A percentile compares a stretch with the other conserved stretches of the same genome.
Evolutionary conservation across 2,888 invertebrate species (phyloP).

Genomic region (Drosophila infuscata): DNA sequence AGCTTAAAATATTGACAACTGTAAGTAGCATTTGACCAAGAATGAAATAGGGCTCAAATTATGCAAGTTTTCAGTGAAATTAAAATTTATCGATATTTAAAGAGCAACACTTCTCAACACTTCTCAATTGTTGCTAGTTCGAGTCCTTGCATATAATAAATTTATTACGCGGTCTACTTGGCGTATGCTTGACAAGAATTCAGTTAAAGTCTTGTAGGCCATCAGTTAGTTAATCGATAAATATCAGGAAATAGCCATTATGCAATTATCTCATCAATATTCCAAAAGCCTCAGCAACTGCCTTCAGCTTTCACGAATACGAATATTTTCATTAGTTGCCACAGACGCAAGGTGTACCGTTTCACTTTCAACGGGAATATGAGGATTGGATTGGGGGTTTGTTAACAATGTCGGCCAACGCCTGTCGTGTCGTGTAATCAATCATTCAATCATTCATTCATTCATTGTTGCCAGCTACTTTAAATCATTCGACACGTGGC

Average conservation of each 20-base stretch:
- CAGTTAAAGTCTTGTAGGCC: background rate
- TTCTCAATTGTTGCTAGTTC: background rate
- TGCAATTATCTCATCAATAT: conserved; percentile 38
- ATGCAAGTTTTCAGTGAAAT: background rate
- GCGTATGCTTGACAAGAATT: background rate
- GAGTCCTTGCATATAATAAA: too few relatives aligned
- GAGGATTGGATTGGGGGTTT: background rate
- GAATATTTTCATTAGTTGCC: background rate
- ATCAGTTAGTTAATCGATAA: conserved; percentile 34
- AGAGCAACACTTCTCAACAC: background rate
- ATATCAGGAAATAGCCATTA: background rate
- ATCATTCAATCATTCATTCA: conserved; percentile 60
- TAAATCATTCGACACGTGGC: conserved; percentile 60
- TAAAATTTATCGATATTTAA: background rate
- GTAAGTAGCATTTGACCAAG: background rate
- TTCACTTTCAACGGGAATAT: background rate
- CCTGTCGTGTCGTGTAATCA: conserved; percentile 57
- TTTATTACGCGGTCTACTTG: background rate
- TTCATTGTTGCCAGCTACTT: conserved; percentile 61
- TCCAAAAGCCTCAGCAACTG: conserved; percentile 8
- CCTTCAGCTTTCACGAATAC: background rate
- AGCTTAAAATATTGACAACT: background rate
- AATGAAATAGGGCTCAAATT: background rate
- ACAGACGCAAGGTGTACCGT: too few relatives aligned
- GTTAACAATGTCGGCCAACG: conserved; percentile 17